Percentiles rank a stretch among this genome's conserved stretches.
These are phyloP conservation scores for Pseudeuparius sepicola DNA, from an alignment of 2,888 invertebrate species.

Conservation along the genomic window DNA sequence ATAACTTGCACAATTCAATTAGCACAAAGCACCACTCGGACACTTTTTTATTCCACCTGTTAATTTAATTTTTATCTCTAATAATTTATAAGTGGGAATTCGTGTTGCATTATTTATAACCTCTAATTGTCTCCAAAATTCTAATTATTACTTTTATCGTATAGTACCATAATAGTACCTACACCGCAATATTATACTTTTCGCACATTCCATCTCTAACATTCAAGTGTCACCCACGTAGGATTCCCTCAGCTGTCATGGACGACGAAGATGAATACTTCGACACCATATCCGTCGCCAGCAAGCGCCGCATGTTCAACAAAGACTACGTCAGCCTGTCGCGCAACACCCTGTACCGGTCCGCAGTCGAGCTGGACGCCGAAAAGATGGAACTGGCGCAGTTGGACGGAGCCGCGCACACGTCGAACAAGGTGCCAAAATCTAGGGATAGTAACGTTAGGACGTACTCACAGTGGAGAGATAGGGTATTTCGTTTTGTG, in stretches of 20 bases:
- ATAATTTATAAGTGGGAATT: too few relatives aligned
- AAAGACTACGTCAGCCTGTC: conserved; percentile 42
- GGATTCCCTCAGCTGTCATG: conserved; percentile 23
- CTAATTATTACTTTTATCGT: too few relatives aligned
- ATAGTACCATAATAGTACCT: too few relatives aligned
- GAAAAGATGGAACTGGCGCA: conserved; percentile 31
- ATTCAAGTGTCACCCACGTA: too few relatives aligned
- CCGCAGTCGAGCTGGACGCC: conserved; percentile 44
- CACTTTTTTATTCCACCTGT: too few relatives aligned
- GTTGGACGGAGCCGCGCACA: conserved; percentile 21
- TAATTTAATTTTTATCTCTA: too few relatives aligned
- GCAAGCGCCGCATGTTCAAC: conserved; percentile 27
- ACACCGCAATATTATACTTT: too few relatives aligned
- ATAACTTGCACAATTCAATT: too few relatives aligned
- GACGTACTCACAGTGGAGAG: conserved; percentile 51
- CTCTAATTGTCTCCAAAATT: too few relatives aligned
- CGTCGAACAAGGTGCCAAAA: conserved; percentile 44
- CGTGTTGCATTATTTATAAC: too few relatives aligned
- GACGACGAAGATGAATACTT: conserved; percentile 36
- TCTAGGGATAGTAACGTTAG: conserved; percentile 38
- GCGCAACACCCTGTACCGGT: conserved; percentile 50
- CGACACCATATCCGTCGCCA: conserved; percentile 37
- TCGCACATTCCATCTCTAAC: too few relatives aligned
- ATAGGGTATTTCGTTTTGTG: conserved; percentile 42
- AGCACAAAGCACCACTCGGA: too few relatives aligned